A percentile compares a stretch with the other conserved stretches of the same genome.
These are phyloP conservation scores for Tolmerus cingulatus DNA, from an alignment of 2,888 invertebrate genomes.

Conservation along the genomic window DNA sequence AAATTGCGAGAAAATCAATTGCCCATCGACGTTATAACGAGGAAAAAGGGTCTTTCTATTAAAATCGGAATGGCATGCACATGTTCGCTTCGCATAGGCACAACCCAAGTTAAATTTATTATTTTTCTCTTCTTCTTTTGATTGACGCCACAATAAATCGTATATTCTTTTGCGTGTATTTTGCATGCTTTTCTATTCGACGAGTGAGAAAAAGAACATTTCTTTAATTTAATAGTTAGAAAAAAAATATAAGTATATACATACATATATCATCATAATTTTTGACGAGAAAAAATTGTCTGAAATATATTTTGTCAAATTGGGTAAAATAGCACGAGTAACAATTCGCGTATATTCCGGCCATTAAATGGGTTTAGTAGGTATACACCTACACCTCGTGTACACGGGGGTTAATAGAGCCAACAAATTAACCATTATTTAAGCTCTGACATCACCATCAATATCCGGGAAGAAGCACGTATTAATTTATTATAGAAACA, in stretches of 20 bases:
- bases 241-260: neutral
- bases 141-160: neutral
- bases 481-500: neutral
- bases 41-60: neutral
- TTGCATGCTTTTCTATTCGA: neutral
- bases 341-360: neutral
- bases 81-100: neutral
- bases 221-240: neutral
- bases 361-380: neutral
- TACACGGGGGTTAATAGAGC: neutral
- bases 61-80: neutral
- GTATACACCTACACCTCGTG: neutral
- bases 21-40: neutral
- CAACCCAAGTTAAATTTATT: neutral
- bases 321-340: neutral
- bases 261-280: neutral
- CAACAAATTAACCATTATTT: neutral
- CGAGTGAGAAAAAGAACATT: neutral
- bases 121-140: neutral
- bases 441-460: neutral
- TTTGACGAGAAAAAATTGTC: neutral
- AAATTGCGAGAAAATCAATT: neutral
- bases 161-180: neutral
- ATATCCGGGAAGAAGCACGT: neutral
- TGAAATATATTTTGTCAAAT: neutral